These are phyloP conservation scores for Cydia pomonella DNA, from an alignment of 1,140 invertebrate species.

Conservation along the genomic window DNA sequence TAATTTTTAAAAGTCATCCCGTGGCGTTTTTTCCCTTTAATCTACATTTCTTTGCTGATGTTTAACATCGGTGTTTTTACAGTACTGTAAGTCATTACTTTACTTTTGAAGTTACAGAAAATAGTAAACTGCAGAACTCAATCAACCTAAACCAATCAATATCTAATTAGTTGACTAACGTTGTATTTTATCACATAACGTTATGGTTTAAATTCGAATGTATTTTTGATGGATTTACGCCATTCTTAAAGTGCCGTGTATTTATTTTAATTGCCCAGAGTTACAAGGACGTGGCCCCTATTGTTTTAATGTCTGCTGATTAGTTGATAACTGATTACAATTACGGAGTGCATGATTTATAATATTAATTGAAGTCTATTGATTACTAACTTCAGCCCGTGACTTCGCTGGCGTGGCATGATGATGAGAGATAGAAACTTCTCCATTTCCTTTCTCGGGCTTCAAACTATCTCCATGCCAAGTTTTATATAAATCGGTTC, in stretches of 20 bases:
- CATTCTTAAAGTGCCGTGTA: not conserved
- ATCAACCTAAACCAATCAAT: not conserved
- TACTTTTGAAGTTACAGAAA: slow-evolving; percentile 34
- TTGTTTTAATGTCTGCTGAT: not conserved
- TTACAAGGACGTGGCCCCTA: not conserved
- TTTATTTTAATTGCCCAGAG: not conserved
- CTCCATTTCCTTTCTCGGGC: too few species aligned
- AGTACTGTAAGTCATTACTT: slow-evolving; percentile 16
- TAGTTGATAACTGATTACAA: not conserved
- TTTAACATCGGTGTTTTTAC: too few species aligned
- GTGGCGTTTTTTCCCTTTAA: too few species aligned
- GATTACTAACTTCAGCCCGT: not conserved
- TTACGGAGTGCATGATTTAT: not conserved
- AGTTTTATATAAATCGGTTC: too few species aligned
- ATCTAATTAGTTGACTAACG: not conserved
- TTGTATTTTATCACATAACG: not conserved
- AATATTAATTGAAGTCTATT: not conserved
- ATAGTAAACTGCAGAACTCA: not conserved
- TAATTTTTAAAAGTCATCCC: too few species aligned
- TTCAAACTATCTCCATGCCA: too few species aligned
- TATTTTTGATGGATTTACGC: not conserved
- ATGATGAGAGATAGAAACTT: too few species aligned
- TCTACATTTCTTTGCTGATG: too few species aligned
- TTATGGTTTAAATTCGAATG: not conserved
- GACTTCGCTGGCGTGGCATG: too few species aligned